Evolutionary conservation across 2,888 invertebrate species (phyloP).

Genomic region (Amphipoea oculea): DNA sequence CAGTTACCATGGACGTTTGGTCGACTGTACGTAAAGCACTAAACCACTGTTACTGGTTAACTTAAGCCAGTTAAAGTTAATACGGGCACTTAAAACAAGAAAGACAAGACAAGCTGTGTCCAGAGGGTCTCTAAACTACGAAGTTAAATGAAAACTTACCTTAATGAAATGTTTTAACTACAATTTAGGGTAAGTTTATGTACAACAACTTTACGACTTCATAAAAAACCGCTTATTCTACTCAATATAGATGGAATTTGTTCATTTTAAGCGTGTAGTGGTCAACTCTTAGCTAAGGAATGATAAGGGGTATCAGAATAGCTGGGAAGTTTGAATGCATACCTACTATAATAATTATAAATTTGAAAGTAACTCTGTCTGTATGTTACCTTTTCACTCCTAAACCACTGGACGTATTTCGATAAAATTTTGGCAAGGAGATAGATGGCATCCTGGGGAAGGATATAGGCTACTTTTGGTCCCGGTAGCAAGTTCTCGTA

Average conservation of each 20-base stretch:
- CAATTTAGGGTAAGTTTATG: slow-evolving; percentile 1
- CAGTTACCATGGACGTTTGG: background rate
- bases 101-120: slow-evolving; percentile 35
- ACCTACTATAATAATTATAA: too few relatives aligned
- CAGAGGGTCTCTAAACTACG: slow-evolving; percentile 28
- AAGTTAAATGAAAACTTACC: slow-evolving; percentile 47
- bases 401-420: too few relatives aligned
- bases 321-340: too few relatives aligned
- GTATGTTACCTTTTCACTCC: too few relatives aligned
- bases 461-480: too few relatives aligned
- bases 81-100: slow-evolving; percentile 43
- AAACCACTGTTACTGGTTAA: slow-evolving; percentile 19
- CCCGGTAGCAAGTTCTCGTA: too few relatives aligned
- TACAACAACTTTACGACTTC: background rate
- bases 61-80: slow-evolving; percentile 43
- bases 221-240: background rate
- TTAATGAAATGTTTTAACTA: slow-evolving; percentile 54
- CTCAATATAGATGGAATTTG: background rate
- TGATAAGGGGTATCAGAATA: background rate
- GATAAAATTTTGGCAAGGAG: too few relatives aligned
- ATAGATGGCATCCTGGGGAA: too few relatives aligned
- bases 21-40: background rate
- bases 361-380: too few relatives aligned
- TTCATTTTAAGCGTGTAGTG: background rate
- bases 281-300: background rate